A percentile compares a stretch with the other conserved stretches of the same genome.
phyloP scores from a whole-genome alignment of 2,113 vertebrate species.

The Tretioscincus oriximinensis region DNA sequence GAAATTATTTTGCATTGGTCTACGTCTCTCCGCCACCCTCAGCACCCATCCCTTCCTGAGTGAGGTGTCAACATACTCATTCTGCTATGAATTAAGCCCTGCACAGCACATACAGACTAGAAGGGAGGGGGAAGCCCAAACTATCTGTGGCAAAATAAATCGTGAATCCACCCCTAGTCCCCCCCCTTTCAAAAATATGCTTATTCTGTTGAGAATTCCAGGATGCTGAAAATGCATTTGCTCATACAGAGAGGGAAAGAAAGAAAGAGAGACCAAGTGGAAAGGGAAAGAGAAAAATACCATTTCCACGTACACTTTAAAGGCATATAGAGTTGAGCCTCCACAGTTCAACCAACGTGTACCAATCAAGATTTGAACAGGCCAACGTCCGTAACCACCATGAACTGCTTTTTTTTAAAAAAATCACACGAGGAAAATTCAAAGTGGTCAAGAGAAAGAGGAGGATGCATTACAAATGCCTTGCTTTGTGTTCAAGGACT shows the following conservation, averaged over 20 bases:
- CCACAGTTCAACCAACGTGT: neutral
- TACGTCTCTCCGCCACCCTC: no score
- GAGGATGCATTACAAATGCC: neutral
- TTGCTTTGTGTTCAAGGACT: neutral
- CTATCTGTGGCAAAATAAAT: neutral
- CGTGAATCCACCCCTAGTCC: neutral
- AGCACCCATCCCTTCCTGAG: neutral
- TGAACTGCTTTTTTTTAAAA: neutral
- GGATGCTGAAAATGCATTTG: neutral
- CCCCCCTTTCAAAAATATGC: neutral
- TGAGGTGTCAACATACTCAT: neutral
- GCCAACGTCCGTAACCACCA: neutral
- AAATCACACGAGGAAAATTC: neutral
- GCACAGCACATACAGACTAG: neutral
- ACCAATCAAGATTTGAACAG: neutral
- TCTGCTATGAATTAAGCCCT: neutral
- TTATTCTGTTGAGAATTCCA: neutral
- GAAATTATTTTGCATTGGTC: neutral
- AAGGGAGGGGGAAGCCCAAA: neutral
- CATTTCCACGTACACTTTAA: no score
- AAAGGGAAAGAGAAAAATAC: no score
- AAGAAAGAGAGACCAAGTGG: neutral
- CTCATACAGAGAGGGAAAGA: neutral
- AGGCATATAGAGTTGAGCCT: neutral
- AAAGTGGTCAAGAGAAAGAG: neutral